Evolutionary conservation across 92 coral and sea anemone genomes (phyloP).

Genomic region (Porites rus): DNA sequence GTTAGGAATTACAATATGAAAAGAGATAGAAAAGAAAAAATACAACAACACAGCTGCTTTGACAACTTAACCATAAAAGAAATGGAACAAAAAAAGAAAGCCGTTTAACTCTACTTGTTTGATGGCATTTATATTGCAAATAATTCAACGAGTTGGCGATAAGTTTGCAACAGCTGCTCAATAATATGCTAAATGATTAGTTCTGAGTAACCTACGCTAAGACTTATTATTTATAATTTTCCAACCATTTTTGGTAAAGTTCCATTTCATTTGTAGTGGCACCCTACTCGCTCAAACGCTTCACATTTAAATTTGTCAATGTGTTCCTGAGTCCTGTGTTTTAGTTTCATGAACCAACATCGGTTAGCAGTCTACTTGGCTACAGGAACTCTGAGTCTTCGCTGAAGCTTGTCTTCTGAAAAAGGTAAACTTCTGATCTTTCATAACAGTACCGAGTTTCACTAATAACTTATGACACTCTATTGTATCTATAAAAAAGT

Average conservation of each 20-base stretch:
- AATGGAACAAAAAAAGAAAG: no score
- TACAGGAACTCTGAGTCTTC: not conserved
- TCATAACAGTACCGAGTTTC: not conserved
- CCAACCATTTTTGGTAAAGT: conserved; percentile 16
- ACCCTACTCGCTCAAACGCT: not conserved
- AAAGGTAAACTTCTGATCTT: not conserved
- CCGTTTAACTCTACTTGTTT: no score
- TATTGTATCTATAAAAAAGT: no score
- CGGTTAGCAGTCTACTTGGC: no score
- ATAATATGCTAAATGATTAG: not conserved
- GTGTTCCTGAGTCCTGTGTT: not conserved
- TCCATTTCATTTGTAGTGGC: not conserved
- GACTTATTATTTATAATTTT: not conserved
- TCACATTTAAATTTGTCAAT: not conserved
- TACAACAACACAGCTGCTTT: no score
- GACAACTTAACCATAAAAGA: no score
- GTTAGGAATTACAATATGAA: no score
- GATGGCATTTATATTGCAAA: no score
- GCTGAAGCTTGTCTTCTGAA: not conserved
- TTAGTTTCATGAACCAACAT: no score
- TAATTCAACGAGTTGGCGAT: no score
- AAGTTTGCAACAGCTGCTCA: no score
- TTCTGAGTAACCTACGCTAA: not conserved
- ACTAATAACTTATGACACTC: not conserved
- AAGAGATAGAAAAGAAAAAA: no score